Base-by-base conservation (phyloP, 2,888 invertebrate species). In the Diarsia mendica region DNA sequence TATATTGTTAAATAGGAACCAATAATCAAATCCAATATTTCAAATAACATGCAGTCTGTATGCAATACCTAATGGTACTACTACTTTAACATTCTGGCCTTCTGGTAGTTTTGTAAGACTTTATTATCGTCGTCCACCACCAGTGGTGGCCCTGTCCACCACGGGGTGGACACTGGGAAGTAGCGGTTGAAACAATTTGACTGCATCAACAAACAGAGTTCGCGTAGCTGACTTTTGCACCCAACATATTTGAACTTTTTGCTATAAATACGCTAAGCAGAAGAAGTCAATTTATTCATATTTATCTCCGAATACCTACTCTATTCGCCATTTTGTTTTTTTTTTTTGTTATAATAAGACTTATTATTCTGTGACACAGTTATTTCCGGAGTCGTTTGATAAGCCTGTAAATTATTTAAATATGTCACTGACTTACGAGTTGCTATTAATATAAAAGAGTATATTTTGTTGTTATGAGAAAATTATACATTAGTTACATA, bases 371-470 rank as follows among this genome's bases (percentile, higher is more conserved):
- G 55, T 44, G 44, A 58, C 72, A 64, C 64, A 65, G 44, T 51
- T 67, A 15, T 48, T 79, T 65, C 72, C 72, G 46, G 20, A 51
- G 20, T 33, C n/a, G 10, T 15, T 46, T 58, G 77, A 77, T 79
- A 77, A 77, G 55, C n/a, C 11, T 44, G 77, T 71, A 46, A 51
- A 51, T 72, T 18, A 72, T 79, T 51, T 3, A 64, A 71, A 46
- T 79, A 51, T 79, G 72, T 28, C 64, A n/a, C 5, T 65, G 23
- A 79, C 39, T 18, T 60, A 51, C n/a, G 64, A 44, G 6, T 58
- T 48, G 18, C 18, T 72, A 51, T 70, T 58, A 58, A 70, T 69
- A 51, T 13, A 11, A 23, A 44, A 10, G 8, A 55, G 3, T n/a
- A 5, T 58, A 18, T 8, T 61, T 46, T 11, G 39, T 18, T 23